Evolutionary conservation across 2,888 invertebrate genomes (phyloP).

Genomic region (Drosophila kuntzei): DNA sequence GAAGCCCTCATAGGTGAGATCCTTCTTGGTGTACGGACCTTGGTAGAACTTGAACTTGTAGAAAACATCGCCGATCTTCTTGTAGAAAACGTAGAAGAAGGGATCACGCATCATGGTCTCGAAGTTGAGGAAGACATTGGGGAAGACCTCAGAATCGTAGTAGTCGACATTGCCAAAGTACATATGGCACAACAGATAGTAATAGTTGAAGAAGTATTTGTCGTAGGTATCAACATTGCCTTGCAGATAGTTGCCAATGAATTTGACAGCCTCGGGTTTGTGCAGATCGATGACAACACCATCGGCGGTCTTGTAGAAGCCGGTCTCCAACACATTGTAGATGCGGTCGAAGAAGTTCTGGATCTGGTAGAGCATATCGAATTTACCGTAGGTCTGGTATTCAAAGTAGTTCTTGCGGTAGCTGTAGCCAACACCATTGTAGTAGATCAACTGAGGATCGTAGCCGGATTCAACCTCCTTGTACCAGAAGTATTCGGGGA

Average conservation of each 20-base stretch:
- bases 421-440: slow-evolving; percentile 88
- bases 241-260: slow-evolving; percentile 89
- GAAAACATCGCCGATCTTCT: slow-evolving; percentile 87
- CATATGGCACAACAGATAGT: slow-evolving; percentile 75
- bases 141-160: slow-evolving; percentile 65
- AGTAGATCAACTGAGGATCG: slow-evolving; percentile 87
- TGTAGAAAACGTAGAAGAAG: slow-evolving; percentile 89
- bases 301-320: slow-evolving; percentile 85
- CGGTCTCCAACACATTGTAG: slow-evolving; percentile 86
- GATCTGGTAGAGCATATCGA: slow-evolving; percentile 71
- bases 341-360: slow-evolving; percentile 85
- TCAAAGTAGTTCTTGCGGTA: slow-evolving; percentile 86
- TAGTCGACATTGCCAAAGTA: slow-evolving; percentile 75
- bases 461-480: slow-evolving; percentile 86
- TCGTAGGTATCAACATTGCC: slow-evolving; percentile 85
- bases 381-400: slow-evolving; percentile 75
- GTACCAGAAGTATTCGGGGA: slow-evolving; percentile 87
- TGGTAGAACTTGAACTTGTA: slow-evolving; percentile 88
- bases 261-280: slow-evolving; percentile 88
- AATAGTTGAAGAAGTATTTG: slow-evolving; percentile 80
- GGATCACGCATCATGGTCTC: slow-evolving; percentile 90
- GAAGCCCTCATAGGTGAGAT: slow-evolving; percentile 88
- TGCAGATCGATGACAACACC: slow-evolving; percentile 88
- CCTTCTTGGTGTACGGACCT: slow-evolving; percentile 87
- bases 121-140: slow-evolving; percentile 88